A percentile compares a stretch with the other conserved stretches of the same genome.
Conservation (phyloP, 2,888 invertebrate species). For the Cerastis leucographa region DNA sequence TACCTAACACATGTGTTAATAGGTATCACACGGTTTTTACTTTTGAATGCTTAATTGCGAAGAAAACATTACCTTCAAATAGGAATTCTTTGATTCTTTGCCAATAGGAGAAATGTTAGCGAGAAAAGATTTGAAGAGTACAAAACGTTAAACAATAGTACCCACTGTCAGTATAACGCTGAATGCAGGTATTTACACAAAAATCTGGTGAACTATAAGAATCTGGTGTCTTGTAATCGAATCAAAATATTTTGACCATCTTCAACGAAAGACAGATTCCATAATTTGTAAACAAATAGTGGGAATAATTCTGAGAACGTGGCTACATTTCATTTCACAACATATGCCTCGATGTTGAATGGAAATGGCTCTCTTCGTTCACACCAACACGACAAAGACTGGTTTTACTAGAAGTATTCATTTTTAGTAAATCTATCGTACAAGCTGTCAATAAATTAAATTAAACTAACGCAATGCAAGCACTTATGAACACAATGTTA, state of each 20-base stretch:
- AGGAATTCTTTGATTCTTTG: too few relatives aligned
- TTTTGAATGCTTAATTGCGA: not conserved
- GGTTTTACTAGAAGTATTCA: too few relatives aligned
- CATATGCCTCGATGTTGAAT: conserved; percentile 76
- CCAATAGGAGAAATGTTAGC: not conserved
- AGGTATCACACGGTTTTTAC: too few relatives aligned
- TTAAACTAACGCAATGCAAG: conserved; percentile 18
- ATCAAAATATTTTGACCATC: conserved; percentile 25
- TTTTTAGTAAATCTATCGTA: not conserved
- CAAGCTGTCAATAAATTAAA: conserved; percentile 9
- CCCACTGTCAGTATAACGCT: not conserved
- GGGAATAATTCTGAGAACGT: not conserved
- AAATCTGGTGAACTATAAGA: not conserved
- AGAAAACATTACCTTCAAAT: not conserved
- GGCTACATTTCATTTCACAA: conserved; percentile 71
- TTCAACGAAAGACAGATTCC: conserved; percentile 16
- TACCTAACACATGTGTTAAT: too few relatives aligned
- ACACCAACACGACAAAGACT: not conserved
- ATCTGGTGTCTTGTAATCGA: not conserved
- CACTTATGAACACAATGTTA: conserved; percentile 13
- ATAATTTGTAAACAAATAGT: conserved; percentile 14
- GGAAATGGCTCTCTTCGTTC: conserved; percentile 75
- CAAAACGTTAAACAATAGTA: not conserved
- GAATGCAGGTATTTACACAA: not conserved
- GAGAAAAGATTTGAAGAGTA: not conserved